Percentiles rank a stretch among this genome's conserved stretches.
These are phyloP conservation scores for Micrastur ruficollis DNA, from an alignment of 2,797 vertebrate species.

Conservation along the genomic window DNA sequence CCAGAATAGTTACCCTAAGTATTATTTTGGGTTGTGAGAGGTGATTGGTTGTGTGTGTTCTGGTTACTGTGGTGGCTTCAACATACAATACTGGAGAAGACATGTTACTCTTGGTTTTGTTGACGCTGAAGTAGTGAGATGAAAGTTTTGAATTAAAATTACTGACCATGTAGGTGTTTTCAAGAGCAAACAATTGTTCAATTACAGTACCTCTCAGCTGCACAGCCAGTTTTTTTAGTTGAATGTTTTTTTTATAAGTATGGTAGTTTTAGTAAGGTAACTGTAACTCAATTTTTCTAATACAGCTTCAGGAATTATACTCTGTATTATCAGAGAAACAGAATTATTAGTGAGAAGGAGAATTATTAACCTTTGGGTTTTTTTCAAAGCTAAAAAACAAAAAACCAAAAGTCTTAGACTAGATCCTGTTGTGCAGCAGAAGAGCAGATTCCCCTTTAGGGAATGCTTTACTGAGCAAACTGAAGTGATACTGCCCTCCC, in stretches of 20 bases:
- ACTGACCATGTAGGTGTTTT: background rate
- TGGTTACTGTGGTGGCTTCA: background rate
- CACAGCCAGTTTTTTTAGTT: background rate
- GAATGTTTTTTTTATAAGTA: background rate
- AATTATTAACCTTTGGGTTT: background rate
- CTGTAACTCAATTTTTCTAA: background rate
- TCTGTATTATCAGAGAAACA: background rate
- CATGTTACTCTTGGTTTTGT: background rate
- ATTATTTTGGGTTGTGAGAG: background rate
- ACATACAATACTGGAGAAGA: background rate
- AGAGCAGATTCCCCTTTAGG: background rate
- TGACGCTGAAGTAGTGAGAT: background rate
- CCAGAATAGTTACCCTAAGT: background rate
- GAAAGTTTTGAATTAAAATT: background rate
- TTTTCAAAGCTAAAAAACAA: background rate
- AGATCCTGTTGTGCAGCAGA: background rate
- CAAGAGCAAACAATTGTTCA: background rate
- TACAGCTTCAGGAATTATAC: background rate
- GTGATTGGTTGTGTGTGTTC: background rate
- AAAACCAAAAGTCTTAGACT: background rate
- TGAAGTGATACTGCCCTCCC: background rate
- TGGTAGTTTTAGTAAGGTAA: background rate
- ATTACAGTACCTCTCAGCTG: background rate
- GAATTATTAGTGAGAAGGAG: background rate
- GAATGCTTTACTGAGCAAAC: background rate